Evolutionary conservation across 2,888 invertebrate genomes (phyloP).

Genomic region (Eupithecia subfuscata): DNA sequence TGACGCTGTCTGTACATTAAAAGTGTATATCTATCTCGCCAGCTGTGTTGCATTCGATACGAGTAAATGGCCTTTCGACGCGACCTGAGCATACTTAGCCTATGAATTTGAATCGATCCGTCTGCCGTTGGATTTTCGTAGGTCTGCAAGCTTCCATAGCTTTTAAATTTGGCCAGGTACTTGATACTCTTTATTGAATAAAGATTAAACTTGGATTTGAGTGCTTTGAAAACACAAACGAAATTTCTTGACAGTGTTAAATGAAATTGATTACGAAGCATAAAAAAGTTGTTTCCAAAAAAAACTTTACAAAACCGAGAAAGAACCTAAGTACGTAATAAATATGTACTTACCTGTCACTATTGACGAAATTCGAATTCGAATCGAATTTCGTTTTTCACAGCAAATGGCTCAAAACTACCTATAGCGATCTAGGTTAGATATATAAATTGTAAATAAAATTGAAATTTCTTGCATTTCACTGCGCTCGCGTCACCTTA

Average conservation of each 20-base stretch:
- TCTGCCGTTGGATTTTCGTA: not conserved
- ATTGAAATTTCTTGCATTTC: not conserved
- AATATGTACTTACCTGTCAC: not conserved
- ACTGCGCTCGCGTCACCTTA: not conserved
- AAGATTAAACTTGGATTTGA: not conserved
- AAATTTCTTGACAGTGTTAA: not conserved
- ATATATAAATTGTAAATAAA: not conserved
- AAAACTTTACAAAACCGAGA: not conserved
- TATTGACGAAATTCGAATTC: no score
- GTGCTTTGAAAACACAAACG: not conserved
- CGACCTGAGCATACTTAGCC: not conserved
- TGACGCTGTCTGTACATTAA: not conserved
- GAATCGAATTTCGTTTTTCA: not conserved
- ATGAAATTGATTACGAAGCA: not conserved
- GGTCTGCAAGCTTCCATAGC: not conserved
- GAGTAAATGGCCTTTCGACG: constrained; percentile 7
- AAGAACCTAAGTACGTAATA: no score
- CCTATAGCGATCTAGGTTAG: no score
- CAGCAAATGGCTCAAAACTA: not conserved
- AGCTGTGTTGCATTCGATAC: constrained; percentile 2
- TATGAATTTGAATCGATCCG: constrained; percentile 13
- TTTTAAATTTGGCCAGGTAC: not conserved
- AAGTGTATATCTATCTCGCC: not conserved
- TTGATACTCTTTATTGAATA: not conserved
- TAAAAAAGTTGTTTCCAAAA: not conserved